Evolutionary conservation across 2,888 invertebrate genomes (phyloP).

Genomic region (Oxystoma pomonae): DNA sequence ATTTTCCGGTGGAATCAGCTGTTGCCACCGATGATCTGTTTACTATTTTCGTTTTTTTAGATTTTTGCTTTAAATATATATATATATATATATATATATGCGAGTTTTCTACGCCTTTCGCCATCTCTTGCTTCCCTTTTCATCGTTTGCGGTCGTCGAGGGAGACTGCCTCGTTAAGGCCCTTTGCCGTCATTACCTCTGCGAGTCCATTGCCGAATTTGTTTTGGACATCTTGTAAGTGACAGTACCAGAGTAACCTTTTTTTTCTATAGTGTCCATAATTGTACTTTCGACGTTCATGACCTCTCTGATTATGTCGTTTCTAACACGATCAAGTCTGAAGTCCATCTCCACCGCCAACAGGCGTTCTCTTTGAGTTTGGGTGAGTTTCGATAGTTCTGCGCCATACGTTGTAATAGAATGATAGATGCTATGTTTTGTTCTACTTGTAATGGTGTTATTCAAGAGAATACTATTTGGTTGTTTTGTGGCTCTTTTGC

Average conservation of each 20-base stretch:
- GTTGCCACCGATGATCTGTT: too few relatives aligned
- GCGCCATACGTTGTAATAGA: conserved; percentile 1
- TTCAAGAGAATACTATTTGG: background rate
- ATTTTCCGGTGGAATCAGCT: too few relatives aligned
- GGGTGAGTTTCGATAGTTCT: background rate
- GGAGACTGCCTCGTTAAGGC: background rate
- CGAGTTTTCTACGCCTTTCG: too few relatives aligned
- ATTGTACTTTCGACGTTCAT: too few relatives aligned
- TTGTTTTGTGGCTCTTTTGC: background rate
- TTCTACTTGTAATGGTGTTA: background rate
- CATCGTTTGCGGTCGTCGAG: background rate
- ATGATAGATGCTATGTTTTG: background rate
- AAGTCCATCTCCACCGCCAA: background rate
- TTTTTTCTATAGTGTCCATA: too few relatives aligned
- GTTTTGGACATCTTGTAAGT: background rate
- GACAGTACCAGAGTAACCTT: background rate
- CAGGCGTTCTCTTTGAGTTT: too few relatives aligned
- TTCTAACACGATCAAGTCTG: background rate
- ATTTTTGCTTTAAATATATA: too few relatives aligned
- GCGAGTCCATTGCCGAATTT: too few relatives aligned
- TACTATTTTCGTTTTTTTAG: too few relatives aligned
- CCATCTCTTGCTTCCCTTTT: background rate
- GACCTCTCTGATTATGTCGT: background rate
- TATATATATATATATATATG: too few relatives aligned
- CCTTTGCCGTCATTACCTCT: too few relatives aligned